Evolutionary conservation across 2,888 invertebrate genomes (phyloP), one percentile per base, ranked within the genome.

Genomic region (Nowickia ferox): DNA sequence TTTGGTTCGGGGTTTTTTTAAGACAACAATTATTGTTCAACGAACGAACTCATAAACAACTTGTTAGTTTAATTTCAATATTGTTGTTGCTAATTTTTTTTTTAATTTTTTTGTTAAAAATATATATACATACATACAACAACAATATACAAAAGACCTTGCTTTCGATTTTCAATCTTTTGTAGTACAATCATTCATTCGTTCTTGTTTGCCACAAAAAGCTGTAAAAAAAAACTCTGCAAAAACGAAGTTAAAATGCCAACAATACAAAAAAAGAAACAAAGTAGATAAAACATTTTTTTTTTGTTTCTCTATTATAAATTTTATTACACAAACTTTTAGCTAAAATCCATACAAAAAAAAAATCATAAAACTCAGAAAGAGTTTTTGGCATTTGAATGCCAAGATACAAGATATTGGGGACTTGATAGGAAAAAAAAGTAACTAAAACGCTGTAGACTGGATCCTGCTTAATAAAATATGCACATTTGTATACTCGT

Each of bases 161-260:
- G 83, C 86, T 86, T 86, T 86, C 86, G 83, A 86, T 86, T 86
- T 86, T 86, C 61, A 86, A 80, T 83, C 83, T 80, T 83, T 83
- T 77, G 57, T 66, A 59, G 61, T 79, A 71, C 79, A 65, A 71
- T 65, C 75, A 74, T 84, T 85, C 81, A 30, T 30, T 30, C 30
- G 30, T 30, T 30, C 30, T 30, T 81, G 57, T 63, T 75, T 80
- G 80, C 80, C 84, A 76, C 76, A 84, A 80, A 75, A 76, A 74
- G 53, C 55, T 38, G 46, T 57, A 38, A 15, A 17, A 71, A 42
- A 53, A 71, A 30, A 22, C 61, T 55, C 11, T 22, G 19, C 30
- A 61, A 68, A 61, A 72, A 71, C 5, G 2, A 69, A 63, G 19
- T 68, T 30, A 68, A 78, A 84, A 59, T 72, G 59, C 69, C 77